Evolutionary conservation across 1,140 invertebrate genomes (phyloP).

Genomic region (Drosophila oshimai): DNA sequence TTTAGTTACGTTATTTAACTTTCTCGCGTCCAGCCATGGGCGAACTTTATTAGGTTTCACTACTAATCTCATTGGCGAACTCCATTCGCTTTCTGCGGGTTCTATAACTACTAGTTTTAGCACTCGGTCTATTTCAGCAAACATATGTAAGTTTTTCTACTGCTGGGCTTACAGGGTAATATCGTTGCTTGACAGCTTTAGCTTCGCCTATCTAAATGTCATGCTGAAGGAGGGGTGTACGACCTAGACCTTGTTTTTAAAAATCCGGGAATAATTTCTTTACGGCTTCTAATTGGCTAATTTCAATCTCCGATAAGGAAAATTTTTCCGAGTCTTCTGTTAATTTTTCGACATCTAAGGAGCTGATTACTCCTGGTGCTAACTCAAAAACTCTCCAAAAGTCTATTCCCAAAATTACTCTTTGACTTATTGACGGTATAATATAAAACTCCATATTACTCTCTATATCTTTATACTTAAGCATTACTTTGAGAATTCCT

Average conservation of each 20-base stretch:
- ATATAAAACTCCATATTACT: too few species aligned
- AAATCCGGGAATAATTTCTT: neutral
- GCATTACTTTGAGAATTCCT: too few species aligned
- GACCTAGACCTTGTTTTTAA: neutral
- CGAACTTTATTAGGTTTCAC: slow-evolving; percentile 1
- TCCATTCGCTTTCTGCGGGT: neutral
- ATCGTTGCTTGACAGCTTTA: neutral
- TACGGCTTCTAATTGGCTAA: neutral
- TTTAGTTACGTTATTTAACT: slow-evolving; percentile 22
- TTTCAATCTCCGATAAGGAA: neutral
- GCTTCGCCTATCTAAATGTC: neutral
- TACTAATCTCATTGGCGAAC: neutral
- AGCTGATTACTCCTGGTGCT: too few species aligned
- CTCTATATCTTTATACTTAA: too few species aligned
- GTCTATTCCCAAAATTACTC: too few species aligned
- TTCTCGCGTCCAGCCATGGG: slow-evolving; percentile 39
- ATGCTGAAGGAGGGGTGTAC: neutral
- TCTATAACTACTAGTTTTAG: neutral
- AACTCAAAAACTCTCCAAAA: too few species aligned
- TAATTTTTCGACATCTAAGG: neutral
- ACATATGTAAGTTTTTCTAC: too few species aligned
- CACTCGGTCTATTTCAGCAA: neutral
- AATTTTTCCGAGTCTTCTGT: neutral
- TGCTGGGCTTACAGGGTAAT: neutral
- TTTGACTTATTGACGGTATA: too few species aligned